Percentiles rank a stretch among this genome's conserved stretches.
Conservation (phyloP, 2,888 invertebrate genomes). For the Microctonus aethiopoides region DNA sequence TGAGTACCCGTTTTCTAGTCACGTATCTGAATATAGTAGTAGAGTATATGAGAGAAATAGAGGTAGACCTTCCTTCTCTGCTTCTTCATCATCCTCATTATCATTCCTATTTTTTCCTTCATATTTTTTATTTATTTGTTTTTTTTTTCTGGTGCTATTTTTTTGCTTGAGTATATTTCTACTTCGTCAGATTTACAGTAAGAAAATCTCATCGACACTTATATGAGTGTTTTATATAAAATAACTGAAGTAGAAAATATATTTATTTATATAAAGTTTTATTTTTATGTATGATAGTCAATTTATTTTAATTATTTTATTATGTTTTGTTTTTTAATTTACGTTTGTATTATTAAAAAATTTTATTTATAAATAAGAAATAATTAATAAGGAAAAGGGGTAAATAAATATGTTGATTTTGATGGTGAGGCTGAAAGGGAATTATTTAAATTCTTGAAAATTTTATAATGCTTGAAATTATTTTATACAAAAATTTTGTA, state of each 20-base stretch:
- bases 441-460: constrained; percentile 41
- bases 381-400: not conserved
- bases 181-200: constrained; percentile 16
- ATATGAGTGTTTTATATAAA: not conserved
- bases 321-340: not conserved
- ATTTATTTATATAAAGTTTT: not conserved
- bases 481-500: not conserved
- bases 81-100: not conserved
- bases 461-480: constrained; percentile 36
- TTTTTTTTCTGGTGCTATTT: not conserved
- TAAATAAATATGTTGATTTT: not conserved
- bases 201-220: constrained; percentile 11
- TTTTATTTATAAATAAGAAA: not conserved
- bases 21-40: constrained; percentile 58
- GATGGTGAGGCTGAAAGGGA: constrained; percentile 22
- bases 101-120: not conserved
- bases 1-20: constrained; percentile 63
- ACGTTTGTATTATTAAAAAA: not conserved
- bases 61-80: not conserved
- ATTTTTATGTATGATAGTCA: not conserved
- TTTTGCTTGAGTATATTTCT: not conserved
- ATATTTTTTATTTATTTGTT: not conserved
- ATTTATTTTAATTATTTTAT: not conserved
- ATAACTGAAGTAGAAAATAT: not conserved
- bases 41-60: not conserved